phyloP scores from a whole-genome alignment of 2,888 invertebrate species.

The Phaedon cochleariae region DNA sequence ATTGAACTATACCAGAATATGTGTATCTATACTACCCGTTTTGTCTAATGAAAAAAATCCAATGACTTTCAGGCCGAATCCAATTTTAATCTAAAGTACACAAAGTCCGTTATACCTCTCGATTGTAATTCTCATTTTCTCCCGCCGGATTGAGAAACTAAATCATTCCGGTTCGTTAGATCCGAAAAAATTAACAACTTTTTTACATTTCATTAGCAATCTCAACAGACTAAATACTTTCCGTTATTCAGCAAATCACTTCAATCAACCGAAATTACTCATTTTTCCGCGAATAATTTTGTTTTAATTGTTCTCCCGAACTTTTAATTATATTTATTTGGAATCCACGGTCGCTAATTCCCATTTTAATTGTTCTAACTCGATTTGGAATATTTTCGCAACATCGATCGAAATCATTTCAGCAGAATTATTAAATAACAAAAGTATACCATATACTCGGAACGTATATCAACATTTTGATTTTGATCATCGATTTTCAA shows the following conservation, averaged over 20 bases:
- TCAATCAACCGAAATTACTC: conserved; percentile 35
- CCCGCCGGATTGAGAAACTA: conserved; percentile 32
- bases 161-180: conserved; percentile 50
- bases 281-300: conserved; percentile 29
- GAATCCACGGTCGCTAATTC: conserved; percentile 20
- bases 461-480: too few species aligned
- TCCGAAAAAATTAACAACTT: conserved; percentile 47
- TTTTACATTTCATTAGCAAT: conserved; percentile 52
- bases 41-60: too few species aligned
- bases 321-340: conserved; percentile 28
- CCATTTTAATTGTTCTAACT: background rate
- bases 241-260: conserved; percentile 43
- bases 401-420: too few species aligned
- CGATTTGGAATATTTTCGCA: too few species aligned
- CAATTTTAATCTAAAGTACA: too few species aligned
- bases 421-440: too few species aligned
- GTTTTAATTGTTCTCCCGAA: conserved; percentile 32
- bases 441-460: too few species aligned
- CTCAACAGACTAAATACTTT: conserved; percentile 48
- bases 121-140: conserved; percentile 40
- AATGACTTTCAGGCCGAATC: too few species aligned
- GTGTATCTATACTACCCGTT: too few species aligned
- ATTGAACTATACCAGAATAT: too few species aligned
- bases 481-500: too few species aligned
- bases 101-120: too few species aligned